phyloP scores from a whole-genome alignment of 1,140 invertebrate genomes.

The Elysia chlorotica region DNA sequence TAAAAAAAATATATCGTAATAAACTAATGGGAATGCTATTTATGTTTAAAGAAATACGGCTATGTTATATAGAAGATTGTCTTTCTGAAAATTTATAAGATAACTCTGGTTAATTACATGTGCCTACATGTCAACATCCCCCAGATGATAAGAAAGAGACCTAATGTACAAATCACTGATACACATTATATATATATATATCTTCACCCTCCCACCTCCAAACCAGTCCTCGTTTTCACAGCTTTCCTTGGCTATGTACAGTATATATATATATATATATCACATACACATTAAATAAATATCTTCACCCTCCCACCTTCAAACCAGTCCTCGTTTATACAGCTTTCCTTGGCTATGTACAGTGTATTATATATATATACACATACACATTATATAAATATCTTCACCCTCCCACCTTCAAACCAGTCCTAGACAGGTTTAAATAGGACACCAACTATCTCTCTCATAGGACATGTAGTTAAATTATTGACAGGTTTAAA shows the following conservation, averaged over 20 bases:
- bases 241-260: constrained; percentile 44
- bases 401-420: constrained; percentile 40
- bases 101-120: neutral
- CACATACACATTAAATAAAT: no score
- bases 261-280: no score
- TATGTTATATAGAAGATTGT: neutral
- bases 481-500: no score
- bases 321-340: constrained; percentile 57
- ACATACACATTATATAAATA: no score
- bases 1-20: neutral
- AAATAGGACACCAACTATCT: no score
- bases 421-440: constrained; percentile 59
- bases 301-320: constrained; percentile 38
- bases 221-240: constrained; percentile 57
- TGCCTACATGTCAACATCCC: neutral
- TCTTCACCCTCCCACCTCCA: constrained; percentile 40
- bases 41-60: neutral
- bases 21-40: neutral
- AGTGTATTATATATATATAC: no score
- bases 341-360: constrained; percentile 43
- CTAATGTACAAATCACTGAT: neutral
- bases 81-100: neutral
- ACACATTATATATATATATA: neutral
- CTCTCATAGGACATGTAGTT: no score
- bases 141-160: neutral